Evolutionary conservation across 1,140 invertebrate genomes (phyloP).

Genomic region (Lethrus apterus): DNA sequence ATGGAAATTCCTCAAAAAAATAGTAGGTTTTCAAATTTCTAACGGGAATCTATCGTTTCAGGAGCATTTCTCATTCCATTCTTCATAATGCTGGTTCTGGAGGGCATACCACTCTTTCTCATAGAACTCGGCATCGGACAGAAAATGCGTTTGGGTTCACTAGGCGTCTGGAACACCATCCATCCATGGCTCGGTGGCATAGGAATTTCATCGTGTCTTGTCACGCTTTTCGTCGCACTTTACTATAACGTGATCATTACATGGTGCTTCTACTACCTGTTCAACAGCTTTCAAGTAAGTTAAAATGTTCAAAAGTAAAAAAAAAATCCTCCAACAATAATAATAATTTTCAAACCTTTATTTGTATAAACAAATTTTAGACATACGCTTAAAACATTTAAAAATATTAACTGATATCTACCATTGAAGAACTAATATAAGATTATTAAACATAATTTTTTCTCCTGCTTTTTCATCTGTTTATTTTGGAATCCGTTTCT

Average conservation of each 20-base stretch:
- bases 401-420: no score
- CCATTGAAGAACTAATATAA: no score
- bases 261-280: constrained; percentile 95
- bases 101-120: constrained; percentile 88
- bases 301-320: constrained; percentile 1
- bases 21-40: no score
- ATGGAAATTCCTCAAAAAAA: no score
- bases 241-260: constrained; percentile 99
- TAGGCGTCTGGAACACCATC: constrained; percentile 91
- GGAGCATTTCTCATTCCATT: constrained; percentile 97
- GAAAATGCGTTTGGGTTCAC: constrained; percentile 76
- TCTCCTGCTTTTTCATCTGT: no score
- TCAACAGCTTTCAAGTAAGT: constrained; percentile 79
- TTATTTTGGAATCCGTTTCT: no score
- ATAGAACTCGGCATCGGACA: constrained; percentile 92
- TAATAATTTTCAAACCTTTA: neutral
- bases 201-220: constrained; percentile 82
- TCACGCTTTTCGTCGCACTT: constrained; percentile 84
- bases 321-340: neutral
- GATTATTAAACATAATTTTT: no score
- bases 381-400: no score
- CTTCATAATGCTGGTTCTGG: constrained; percentile 84
- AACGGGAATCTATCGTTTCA: no score
- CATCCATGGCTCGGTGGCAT: constrained; percentile 88
- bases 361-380: neutral